Evolutionary conservation across 2,797 vertebrate species (phyloP), one percentile per base, ranked within the genome.

Genomic region (Gymnothorax javanicus): DNA sequence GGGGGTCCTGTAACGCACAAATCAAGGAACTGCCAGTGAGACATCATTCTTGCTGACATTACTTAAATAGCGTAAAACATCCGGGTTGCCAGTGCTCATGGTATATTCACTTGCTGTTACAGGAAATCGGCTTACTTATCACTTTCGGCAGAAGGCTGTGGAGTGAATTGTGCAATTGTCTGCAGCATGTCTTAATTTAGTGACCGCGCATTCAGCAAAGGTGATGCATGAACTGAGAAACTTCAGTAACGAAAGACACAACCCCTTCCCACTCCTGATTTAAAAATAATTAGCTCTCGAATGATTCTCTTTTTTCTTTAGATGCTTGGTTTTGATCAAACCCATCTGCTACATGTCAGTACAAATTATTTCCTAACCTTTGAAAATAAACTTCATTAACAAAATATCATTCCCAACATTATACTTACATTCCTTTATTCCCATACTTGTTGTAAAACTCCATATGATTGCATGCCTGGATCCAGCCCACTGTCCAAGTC

Each of bases 401-500:
- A 8, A 3, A 33, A 33, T 73, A 52, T 20, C 6, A 86, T 56
- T 54, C n/a, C 3, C n/a, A 62, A n/a, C 27, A 57, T 27, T 7
- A 75, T 94, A 99, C 98, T 99, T 91, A 99, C 99, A 98, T 98
- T 92, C 98, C 99, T 93, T 97, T 97, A 23, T 96, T 96, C 85
- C 98, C 98, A 0, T 99, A 99, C 82, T 96, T 97, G 90, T 99
- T 99, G 96, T 97, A 98, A 92, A 99, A 99, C 94, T 99, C 97
- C 99, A 99, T 99, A 94, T 99, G 97, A 93, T 98, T 99, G 92
- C 99, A 99, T 0, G 98, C 98, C 93, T 99, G 99, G 75, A 99
- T 99, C 98, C 98, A 99, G 84, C 99, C 99, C 67, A 99, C 97
- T 11, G 97, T 96, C 99, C 99, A 99, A 8, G 97, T 99, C 95